Evolutionary conservation across 2,113 vertebrate genomes (phyloP).

Genomic region (Chionodraco myersi): DNA sequence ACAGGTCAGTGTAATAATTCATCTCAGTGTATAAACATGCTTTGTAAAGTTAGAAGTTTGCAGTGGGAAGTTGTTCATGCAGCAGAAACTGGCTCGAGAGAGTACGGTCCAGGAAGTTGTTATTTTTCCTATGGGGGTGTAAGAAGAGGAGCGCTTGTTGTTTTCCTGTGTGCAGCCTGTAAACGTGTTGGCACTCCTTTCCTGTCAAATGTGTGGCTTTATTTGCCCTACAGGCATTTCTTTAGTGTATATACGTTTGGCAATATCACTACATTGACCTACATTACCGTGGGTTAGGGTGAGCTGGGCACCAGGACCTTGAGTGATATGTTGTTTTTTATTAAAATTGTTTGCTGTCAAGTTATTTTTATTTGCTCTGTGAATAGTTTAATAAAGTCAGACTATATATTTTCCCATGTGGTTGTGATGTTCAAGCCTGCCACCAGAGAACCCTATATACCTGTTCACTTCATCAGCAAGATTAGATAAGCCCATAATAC

Average conservation of each 20-base stretch:
- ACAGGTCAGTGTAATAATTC: no score
- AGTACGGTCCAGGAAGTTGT: neutral
- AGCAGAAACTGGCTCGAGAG: neutral
- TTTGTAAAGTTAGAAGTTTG: neutral
- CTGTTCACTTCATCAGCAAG: neutral
- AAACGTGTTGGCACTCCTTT: neutral
- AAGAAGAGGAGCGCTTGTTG: neutral
- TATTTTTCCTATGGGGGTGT: neutral
- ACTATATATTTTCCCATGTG: no score
- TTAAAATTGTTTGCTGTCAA: neutral
- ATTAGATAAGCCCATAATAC: neutral
- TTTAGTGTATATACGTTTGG: neutral
- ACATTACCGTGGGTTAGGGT: no score
- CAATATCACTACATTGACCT: no score
- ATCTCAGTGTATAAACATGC: no score
- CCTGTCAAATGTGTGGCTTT: neutral
- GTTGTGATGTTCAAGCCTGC: neutral
- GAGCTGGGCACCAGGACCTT: neutral
- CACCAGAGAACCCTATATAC: neutral
- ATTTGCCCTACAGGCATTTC: neutral
- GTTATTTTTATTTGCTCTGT: neutral
- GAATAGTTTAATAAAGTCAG: neutral
- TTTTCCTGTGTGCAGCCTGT: neutral
- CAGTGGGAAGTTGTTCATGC: neutral
- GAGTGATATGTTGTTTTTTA: neutral